These are phyloP conservation scores for Huso huso DNA, from an alignment of 2,797 vertebrate genomes.

Conservation along the genomic window DNA sequence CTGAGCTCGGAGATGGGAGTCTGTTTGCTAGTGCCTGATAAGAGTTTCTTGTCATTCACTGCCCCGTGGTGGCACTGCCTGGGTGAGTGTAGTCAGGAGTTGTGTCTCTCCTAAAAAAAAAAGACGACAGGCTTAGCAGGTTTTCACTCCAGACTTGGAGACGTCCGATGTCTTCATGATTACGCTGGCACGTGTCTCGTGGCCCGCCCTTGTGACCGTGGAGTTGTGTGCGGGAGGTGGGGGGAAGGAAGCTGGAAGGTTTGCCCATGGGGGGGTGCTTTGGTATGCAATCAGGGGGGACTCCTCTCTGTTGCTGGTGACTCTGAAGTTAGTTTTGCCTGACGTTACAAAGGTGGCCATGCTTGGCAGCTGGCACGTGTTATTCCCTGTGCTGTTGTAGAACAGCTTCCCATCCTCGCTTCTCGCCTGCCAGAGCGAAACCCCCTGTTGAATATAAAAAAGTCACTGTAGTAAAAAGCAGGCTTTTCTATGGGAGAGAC, in stretches of 20 bases:
- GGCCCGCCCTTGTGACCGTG: slow-evolving; percentile 48
- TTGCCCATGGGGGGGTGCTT: slow-evolving; percentile 24
- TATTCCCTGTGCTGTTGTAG: slow-evolving; percentile 44
- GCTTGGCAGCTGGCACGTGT: slow-evolving; percentile 70
- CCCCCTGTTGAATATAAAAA: no score
- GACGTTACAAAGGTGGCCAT: slow-evolving; percentile 84
- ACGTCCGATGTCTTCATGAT: slow-evolving; percentile 96
- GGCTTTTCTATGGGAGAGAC: no score
- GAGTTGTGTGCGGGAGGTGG: slow-evolving; percentile 31
- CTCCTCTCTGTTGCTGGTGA: slow-evolving; percentile 81
- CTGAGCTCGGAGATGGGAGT: slow-evolving; percentile 10
- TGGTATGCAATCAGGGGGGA: slow-evolving; percentile 71
- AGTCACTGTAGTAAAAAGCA: no score
- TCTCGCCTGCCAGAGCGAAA: no score
- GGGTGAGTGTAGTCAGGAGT: slow-evolving; percentile 16
- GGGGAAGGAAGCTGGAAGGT: slow-evolving; percentile 38
- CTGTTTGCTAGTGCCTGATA: neutral
- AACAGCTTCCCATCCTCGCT: slow-evolving; percentile 54
- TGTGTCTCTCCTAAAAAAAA: slow-evolving; percentile 28
- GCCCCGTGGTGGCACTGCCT: neutral
- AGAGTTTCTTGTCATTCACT: neutral
- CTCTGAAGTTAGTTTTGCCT: slow-evolving; percentile 79
- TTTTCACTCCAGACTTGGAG: slow-evolving; percentile 74
- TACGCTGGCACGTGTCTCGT: slow-evolving; percentile 85
- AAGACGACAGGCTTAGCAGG: slow-evolving; percentile 60